Evolutionary conservation across 2,888 invertebrate genomes (phyloP), one percentile per base, ranked within the genome.

Genomic region (Pachydiplax longipennis): DNA sequence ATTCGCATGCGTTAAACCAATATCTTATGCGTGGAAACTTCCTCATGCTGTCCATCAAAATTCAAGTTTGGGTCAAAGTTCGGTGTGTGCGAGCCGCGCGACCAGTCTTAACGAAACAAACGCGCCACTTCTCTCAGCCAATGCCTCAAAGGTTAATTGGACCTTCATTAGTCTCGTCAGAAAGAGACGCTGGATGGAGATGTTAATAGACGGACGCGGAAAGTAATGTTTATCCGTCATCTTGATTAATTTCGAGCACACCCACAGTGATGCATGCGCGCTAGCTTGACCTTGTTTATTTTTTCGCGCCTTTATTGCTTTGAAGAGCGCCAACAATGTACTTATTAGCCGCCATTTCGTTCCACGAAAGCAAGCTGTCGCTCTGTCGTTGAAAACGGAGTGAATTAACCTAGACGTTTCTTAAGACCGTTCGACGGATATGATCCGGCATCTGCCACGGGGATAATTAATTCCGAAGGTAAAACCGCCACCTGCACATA

Each of bases 121-220:
- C 73, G 73, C 73, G 25, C 25, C 73, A 31, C 31, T 31, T 73
- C 31, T 73, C 8, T n/a, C 53, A 31, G 83, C 53, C 35, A 25
- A 22, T 35, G 58, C 22, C 18, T n/a, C 25, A 18, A 22, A 58
- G 83, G 83, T 58, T 83, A 83, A 83, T 83, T 83, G 83, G 53
- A 58, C 53, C 83, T 83, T 83, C 83, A 83, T 83, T 83, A 83
- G 83, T 31, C 58, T 53, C 58, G 31, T 83, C 83, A 35, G 35
- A 83, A 83, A 73, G 53, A 53, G 73, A 83, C 83, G 83, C 53
- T 53, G 58, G 35, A 83, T 58, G 83, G 58, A 83, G 83, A 83
- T 53, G 83, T 83, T 83, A 83, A 83, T 58, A 83, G 83, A 83
- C 35, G 83, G 58, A 35, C 83, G 18, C 6, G 25, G 58, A 35